Evolutionary conservation across 2,797 vertebrate genomes (phyloP).

Genomic region (Adelosebastes latens): DNA sequence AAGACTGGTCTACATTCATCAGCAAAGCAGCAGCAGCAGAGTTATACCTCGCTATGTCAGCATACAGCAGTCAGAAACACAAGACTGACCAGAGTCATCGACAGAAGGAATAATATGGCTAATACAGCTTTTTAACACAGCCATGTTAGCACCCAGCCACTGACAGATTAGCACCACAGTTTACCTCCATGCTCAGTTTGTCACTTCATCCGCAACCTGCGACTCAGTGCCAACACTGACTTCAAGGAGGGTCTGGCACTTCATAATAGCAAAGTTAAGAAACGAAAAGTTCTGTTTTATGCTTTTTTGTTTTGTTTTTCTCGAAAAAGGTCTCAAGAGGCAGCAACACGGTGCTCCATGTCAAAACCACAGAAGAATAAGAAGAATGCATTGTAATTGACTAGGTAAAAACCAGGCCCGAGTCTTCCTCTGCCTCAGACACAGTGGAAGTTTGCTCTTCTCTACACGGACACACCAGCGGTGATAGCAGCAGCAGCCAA

Average conservation of each 20-base stretch:
- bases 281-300: slow-evolving; percentile 55
- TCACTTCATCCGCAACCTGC: slow-evolving; percentile 62
- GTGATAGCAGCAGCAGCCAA: slow-evolving; percentile 75
- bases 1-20: slow-evolving; percentile 86
- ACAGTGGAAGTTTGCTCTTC: slow-evolving; percentile 73
- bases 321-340: slow-evolving; percentile 58
- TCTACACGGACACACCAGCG: slow-evolving; percentile 65
- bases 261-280: slow-evolving; percentile 75
- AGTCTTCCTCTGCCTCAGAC: slow-evolving; percentile 66
- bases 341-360: slow-evolving; percentile 57
- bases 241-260: slow-evolving; percentile 81
- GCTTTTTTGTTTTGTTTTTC: slow-evolving; percentile 1
- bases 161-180: slow-evolving; percentile 79
- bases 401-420: slow-evolving; percentile 53
- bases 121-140: slow-evolving; percentile 72
- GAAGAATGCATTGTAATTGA: slow-evolving; percentile 55
- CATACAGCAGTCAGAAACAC: slow-evolving; percentile 73
- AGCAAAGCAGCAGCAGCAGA: slow-evolving; percentile 82
- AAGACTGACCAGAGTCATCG: slow-evolving; percentile 64
- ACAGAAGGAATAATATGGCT: slow-evolving; percentile 77
- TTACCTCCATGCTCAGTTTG: slow-evolving; percentile 75
- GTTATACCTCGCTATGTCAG: slow-evolving; percentile 75
- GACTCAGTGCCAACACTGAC: slow-evolving; percentile 73
- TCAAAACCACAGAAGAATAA: slow-evolving; percentile 55
- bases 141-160: slow-evolving; percentile 80